phyloP scores from a whole-genome alignment of 2,113 vertebrate species.

The Ictidomys tridecemlineatus region DNA sequence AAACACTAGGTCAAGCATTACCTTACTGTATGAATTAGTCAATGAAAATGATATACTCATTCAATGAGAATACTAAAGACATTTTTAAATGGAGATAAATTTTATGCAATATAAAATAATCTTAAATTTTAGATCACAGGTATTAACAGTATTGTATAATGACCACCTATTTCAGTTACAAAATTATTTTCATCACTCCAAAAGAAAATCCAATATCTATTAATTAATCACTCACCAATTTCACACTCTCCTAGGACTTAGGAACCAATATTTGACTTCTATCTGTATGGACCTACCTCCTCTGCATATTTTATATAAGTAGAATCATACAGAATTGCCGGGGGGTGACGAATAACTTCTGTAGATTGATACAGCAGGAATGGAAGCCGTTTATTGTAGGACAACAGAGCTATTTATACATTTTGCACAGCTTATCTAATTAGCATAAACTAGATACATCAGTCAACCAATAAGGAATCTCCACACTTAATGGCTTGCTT shows the following conservation, averaged over 20 bases:
- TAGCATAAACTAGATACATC: too few relatives aligned
- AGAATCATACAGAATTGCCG: background rate
- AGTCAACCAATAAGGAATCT: too few relatives aligned
- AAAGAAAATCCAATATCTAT: background rate
- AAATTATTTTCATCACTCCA: background rate
- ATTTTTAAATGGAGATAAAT: background rate
- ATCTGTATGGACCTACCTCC: background rate
- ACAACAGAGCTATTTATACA: too few relatives aligned
- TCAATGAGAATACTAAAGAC: background rate
- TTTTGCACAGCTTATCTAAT: too few relatives aligned
- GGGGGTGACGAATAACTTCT: too few relatives aligned
- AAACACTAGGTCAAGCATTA: fast-evolving
- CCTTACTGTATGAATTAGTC: background rate
- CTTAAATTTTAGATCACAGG: background rate
- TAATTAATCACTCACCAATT: background rate
- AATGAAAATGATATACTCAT: background rate
- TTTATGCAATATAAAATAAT: background rate
- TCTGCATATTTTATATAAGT: background rate
- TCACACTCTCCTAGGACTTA: background rate
- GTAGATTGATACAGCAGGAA: too few relatives aligned
- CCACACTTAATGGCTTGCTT: too few relatives aligned
- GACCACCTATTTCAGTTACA: background rate
- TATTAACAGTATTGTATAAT: background rate
- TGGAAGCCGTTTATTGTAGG: too few relatives aligned
- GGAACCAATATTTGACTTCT: background rate